Evolutionary conservation across 1,140 invertebrate genomes (phyloP).

Genomic region (Latrodectus geometricus): DNA sequence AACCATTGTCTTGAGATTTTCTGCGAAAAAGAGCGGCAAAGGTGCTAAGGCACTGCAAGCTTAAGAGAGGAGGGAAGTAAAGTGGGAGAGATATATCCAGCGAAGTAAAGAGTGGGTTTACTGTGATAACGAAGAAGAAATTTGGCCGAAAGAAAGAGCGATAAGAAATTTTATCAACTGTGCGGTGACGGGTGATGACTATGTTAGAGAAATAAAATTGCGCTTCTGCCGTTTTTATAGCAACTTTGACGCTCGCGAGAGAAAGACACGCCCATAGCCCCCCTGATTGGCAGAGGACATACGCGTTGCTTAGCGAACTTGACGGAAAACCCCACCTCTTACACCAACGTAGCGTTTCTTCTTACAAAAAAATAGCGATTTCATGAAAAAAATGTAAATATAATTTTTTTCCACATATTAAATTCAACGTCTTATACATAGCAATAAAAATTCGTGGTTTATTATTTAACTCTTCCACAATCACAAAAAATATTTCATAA

Average conservation of each 20-base stretch:
- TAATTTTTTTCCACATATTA: too few species aligned
- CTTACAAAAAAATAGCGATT: too few species aligned
- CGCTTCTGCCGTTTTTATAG: background rate
- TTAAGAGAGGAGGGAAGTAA: background rate
- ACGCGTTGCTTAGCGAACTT: background rate
- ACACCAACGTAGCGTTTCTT: background rate
- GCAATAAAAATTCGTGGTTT: too few species aligned
- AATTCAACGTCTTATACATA: too few species aligned
- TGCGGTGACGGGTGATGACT: background rate
- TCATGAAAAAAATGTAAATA: too few species aligned
- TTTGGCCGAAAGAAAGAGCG: background rate
- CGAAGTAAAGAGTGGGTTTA: background rate
- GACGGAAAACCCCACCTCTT: background rate
- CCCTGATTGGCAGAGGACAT: background rate
- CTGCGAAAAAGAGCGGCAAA: too few species aligned
- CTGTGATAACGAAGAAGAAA: background rate
- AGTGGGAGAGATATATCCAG: background rate
- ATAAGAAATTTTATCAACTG: background rate
- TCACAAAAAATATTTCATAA: too few species aligned
- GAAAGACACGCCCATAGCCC: background rate
- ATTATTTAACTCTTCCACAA: too few species aligned
- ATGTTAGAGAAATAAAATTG: background rate
- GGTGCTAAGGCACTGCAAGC: background rate
- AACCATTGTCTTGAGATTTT: background rate
- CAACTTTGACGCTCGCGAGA: background rate